These are phyloP conservation scores for Chrosomus eos DNA, from an alignment of 2,797 vertebrate species.

Conservation along the genomic window DNA sequence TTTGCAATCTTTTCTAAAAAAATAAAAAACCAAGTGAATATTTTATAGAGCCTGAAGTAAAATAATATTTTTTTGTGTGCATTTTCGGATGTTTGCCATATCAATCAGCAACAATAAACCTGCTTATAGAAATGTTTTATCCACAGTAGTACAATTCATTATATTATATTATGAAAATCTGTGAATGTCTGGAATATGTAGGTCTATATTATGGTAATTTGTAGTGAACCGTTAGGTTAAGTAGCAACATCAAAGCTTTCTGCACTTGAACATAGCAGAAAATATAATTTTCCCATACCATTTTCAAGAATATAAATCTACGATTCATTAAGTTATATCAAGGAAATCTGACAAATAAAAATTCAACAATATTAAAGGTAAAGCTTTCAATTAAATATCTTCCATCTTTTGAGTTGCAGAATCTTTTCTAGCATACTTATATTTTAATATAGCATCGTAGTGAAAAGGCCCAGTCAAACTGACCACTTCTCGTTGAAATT, in stretches of 20 bases:
- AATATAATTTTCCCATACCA: not conserved
- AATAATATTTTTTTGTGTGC: not conserved
- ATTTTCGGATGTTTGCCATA: not conserved
- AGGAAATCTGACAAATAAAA: not conserved
- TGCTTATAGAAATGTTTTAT: not conserved
- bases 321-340: not conserved
- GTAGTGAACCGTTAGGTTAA: not conserved
- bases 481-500: not conserved
- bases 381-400: not conserved
- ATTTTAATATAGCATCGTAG: not conserved
- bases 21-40: not conserved
- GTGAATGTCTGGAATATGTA: not conserved
- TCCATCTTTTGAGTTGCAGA: not conserved
- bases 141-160: not conserved
- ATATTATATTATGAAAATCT: not conserved
- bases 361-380: not conserved
- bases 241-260: not conserved
- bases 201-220: not conserved
- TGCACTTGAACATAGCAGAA: not conserved
- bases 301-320: not conserved
- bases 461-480: not conserved
- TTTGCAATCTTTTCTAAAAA: not conserved
- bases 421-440: not conserved
- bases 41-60: not conserved
- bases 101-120: not conserved